These are phyloP conservation scores for Leucozona laternaria DNA, from an alignment of 2,888 invertebrate species.

Conservation along the genomic window DNA sequence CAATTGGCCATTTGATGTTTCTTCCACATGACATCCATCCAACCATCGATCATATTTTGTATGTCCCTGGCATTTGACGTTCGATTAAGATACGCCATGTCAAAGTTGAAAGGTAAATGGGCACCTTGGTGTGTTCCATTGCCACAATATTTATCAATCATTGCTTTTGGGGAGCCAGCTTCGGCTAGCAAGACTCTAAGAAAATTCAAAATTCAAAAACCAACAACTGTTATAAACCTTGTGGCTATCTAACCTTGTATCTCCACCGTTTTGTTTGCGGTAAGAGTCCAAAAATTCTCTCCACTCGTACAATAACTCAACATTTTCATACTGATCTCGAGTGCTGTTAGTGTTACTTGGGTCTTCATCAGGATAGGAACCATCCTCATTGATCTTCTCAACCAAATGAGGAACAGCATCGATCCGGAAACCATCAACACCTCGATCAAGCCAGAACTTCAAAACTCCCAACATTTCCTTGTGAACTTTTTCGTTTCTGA, in stretches of 20 bases:
- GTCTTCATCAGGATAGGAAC: slow-evolving; percentile 83
- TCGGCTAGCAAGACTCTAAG: slow-evolving; percentile 84
- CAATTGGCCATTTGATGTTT: slow-evolving; percentile 86
- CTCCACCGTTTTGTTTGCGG: slow-evolving; percentile 79
- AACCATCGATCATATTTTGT: slow-evolving; percentile 85
- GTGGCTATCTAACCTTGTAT: slow-evolving; percentile 78
- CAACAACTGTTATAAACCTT: too few relatives aligned
- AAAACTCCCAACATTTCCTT: slow-evolving; percentile 86
- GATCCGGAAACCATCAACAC: slow-evolving; percentile 91
- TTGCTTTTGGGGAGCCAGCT: slow-evolving; percentile 85
- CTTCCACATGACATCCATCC: slow-evolving; percentile 86
- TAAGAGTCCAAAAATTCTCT: slow-evolving; percentile 85
- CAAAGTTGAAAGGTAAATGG: slow-evolving; percentile 88
- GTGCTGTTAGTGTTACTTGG: background rate
- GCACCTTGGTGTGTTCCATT: slow-evolving; percentile 84
- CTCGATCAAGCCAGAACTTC: slow-evolving; percentile 89
- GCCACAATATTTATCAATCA: slow-evolving; percentile 86
- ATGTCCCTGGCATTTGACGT: slow-evolving; percentile 84
- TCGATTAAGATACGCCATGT: slow-evolving; percentile 83
- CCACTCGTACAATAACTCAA: slow-evolving; percentile 86
- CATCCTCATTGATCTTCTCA: slow-evolving; percentile 82
- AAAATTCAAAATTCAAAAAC: too few relatives aligned
- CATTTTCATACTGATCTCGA: slow-evolving; percentile 84
- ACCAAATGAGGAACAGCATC: slow-evolving; percentile 87
- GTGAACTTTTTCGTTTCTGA: slow-evolving; percentile 87